phyloP scores from a whole-genome alignment of 2,113 vertebrate species.

The Tyto alba region DNA sequence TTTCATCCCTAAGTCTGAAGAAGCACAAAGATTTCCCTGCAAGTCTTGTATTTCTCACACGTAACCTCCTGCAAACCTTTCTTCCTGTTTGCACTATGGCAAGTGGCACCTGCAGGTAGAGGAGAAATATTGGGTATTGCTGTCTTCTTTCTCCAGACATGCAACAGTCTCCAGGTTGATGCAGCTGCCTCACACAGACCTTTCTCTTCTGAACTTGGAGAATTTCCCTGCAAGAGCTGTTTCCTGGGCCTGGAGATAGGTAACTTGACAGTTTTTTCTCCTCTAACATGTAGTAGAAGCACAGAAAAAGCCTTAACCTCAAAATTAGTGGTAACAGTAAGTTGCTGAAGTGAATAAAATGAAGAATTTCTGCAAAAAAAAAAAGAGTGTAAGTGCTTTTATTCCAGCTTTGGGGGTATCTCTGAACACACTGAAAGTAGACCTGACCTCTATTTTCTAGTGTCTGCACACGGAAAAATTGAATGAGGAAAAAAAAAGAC shows the following conservation, averaged over 20 bases:
- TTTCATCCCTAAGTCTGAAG: not conserved
- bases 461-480: not conserved
- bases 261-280: not conserved
- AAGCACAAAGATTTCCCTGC: not conserved
- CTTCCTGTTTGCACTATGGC: not conserved
- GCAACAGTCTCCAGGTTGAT: not conserved
- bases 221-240: not conserved
- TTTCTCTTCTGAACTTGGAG: not conserved
- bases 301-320: not conserved
- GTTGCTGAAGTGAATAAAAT: not conserved
- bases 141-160: not conserved
- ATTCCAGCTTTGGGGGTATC: conserved; percentile 18
- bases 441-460: not conserved
- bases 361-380: not conserved
- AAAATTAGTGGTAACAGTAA: not conserved
- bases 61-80: not conserved
- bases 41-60: not conserved
- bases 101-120: not conserved
- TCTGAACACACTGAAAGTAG: not conserved
- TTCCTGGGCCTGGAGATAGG: not conserved
- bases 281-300: not conserved
- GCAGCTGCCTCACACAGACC: not conserved
- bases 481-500: not conserved
- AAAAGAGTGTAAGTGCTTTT: not conserved
- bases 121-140: not conserved